phyloP scores from a whole-genome alignment of 64 coral and sea anemone species.

The Astreopora myriophthalma region DNA sequence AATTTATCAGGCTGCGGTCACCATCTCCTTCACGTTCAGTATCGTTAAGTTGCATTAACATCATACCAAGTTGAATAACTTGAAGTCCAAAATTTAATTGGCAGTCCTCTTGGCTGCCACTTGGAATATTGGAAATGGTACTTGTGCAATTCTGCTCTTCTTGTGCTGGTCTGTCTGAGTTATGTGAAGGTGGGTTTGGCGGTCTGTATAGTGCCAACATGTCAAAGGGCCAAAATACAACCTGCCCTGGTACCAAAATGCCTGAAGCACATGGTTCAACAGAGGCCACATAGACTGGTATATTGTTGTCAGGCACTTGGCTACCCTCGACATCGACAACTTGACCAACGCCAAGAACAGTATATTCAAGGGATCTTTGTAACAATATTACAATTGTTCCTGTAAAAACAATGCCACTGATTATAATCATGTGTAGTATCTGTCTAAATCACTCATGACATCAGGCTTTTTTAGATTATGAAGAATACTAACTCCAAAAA shows the following conservation, averaged over 20 bases:
- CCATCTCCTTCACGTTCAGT: constrained; percentile 20
- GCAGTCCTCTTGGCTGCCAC: constrained; percentile 28
- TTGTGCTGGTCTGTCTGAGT: background rate
- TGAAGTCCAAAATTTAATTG: constrained; percentile 21
- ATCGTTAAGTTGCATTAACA: constrained; percentile 43
- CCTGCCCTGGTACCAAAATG: constrained; percentile 18
- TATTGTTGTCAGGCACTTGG: constrained; percentile 35
- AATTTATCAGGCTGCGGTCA: constrained; percentile 1
- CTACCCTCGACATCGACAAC: background rate
- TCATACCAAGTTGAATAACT: constrained; percentile 24
- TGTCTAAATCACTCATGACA: too few species aligned
- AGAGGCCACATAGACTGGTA: constrained; percentile 30
- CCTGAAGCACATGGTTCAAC: constrained; percentile 42
- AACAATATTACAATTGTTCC: constrained; percentile 36
- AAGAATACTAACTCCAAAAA: background rate
- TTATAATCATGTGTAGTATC: background rate
- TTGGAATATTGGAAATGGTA: background rate
- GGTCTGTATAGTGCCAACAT: constrained; percentile 6
- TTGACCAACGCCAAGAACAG: constrained; percentile 62
- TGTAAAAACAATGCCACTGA: background rate
- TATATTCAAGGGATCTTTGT: constrained; percentile 13
- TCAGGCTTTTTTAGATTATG: background rate
- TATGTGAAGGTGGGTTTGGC: background rate
- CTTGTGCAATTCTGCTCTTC: background rate
- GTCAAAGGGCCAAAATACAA: constrained; percentile 42